phyloP scores from a whole-genome alignment of 2,888 invertebrate species.

The Oscheius sp. region DNA sequence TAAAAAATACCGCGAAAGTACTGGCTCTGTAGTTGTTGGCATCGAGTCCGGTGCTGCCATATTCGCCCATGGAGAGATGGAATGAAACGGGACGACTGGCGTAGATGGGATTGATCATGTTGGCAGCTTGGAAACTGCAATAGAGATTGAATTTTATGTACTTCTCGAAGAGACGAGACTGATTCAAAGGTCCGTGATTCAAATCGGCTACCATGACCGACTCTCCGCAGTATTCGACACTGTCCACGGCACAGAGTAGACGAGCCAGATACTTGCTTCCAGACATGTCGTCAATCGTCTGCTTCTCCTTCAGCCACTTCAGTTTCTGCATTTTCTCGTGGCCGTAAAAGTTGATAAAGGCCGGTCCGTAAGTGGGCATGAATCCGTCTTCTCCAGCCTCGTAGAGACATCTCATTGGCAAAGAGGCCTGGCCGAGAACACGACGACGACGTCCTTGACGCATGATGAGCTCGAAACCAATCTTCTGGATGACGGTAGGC shows the following conservation, averaged over 20 bases:
- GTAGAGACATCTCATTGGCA: conserved; percentile 57
- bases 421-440: conserved; percentile 44
- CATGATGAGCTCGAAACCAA: conserved; percentile 56
- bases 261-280: conserved; percentile 57
- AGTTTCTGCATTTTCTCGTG: conserved; percentile 49
- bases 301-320: conserved; percentile 40
- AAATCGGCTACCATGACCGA: conserved; percentile 32
- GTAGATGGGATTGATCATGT: conserved; percentile 64
- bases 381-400: conserved; percentile 64
- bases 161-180: conserved; percentile 37
- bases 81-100: conserved; percentile 55
- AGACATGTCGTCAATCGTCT: conserved; percentile 43
- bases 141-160: conserved; percentile 51
- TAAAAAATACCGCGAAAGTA: conserved; percentile 48
- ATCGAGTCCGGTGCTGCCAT: conserved; percentile 41
- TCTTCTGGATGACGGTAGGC: conserved; percentile 64
- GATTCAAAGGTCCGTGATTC: conserved; percentile 10
- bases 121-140: conserved; percentile 61
- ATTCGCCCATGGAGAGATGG: conserved; percentile 50
- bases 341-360: conserved; percentile 65
- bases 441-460: conserved; percentile 42
- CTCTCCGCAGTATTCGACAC: conserved; percentile 54
- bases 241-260: conserved; percentile 54
- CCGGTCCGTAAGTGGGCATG: conserved; percentile 65
- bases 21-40: conserved; percentile 40